Conservation (phyloP, 1,140 invertebrate genomes). For the Philotrypesis tridentata region DNA sequence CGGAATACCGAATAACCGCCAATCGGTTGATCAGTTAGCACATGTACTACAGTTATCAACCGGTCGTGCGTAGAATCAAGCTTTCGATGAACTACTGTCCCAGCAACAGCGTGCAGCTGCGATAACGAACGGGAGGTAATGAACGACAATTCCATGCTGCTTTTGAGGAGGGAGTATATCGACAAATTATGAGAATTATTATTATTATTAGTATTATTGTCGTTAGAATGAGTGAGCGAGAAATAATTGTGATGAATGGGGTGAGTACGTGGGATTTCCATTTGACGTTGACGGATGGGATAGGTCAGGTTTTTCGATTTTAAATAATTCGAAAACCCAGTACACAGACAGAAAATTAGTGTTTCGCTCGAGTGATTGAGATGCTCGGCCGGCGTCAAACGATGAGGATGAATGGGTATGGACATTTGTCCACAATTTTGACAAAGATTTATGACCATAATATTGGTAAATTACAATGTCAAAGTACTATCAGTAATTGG, state of each 20-base stretch:
- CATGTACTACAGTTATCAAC: neutral
- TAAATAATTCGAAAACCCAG: neutral
- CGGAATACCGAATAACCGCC: neutral
- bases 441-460: too few species aligned
- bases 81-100: neutral
- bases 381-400: neutral
- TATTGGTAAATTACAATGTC: too few species aligned
- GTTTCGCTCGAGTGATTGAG: neutral
- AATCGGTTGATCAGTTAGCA: neutral
- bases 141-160: constrained; percentile 3
- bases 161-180: neutral
- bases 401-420: neutral
- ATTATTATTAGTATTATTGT: neutral
- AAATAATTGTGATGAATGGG: constrained; percentile 8
- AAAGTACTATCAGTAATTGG: too few species aligned
- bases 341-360: neutral
- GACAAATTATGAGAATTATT: neutral
- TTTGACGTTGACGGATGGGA: neutral
- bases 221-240: neutral
- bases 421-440: neutral
- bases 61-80: neutral
- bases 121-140: constrained; percentile 14
- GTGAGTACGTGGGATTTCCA: neutral
- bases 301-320: neutral
- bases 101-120: neutral